A percentile compares a stretch with the other conserved stretches of the same genome.
These are phyloP conservation scores for Cromileptes altivelis DNA, from an alignment of 2,113 vertebrate genomes.

Conservation along the genomic window DNA sequence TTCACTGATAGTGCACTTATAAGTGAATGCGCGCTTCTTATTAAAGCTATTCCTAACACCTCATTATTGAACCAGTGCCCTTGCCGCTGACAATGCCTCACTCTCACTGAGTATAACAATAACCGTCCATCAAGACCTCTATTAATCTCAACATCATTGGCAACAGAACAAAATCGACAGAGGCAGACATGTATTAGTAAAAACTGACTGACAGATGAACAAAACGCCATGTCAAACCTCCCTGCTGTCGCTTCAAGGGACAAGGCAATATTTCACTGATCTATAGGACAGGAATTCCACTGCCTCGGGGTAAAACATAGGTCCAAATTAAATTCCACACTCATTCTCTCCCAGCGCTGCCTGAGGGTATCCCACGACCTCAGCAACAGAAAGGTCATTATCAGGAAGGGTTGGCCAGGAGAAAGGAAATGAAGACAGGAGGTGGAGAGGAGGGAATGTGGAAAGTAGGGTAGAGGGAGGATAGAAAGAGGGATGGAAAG, in stretches of 20 bases:
- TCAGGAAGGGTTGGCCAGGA: conserved; percentile 23
- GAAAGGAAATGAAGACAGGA: conserved; percentile 3
- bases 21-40: conserved; percentile 5
- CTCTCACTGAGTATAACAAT: conserved; percentile 18
- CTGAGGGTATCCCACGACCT: conserved; percentile 63
- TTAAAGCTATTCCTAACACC: conserved; percentile 11
- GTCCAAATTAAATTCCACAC: conserved; percentile 68
- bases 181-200: conserved; percentile 32
- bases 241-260: conserved; percentile 45
- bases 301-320: conserved; percentile 59
- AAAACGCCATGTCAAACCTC: conserved; percentile 30
- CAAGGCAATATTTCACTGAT: conserved; percentile 56
- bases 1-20: background rate
- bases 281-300: conserved; percentile 55
- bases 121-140: conserved; percentile 27
- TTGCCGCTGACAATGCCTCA: conserved; percentile 32
- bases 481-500: background rate
- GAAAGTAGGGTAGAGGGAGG: background rate
- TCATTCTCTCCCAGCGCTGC: conserved; percentile 49
- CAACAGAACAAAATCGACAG: conserved; percentile 47
- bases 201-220: conserved; percentile 52
- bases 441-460: background rate
- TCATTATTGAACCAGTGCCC: conserved; percentile 23
- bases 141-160: conserved; percentile 44
- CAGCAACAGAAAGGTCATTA: conserved; percentile 52